Evolutionary conservation across 2,888 invertebrate genomes (phyloP).

Genomic region (Sepiola atlantica): DNA sequence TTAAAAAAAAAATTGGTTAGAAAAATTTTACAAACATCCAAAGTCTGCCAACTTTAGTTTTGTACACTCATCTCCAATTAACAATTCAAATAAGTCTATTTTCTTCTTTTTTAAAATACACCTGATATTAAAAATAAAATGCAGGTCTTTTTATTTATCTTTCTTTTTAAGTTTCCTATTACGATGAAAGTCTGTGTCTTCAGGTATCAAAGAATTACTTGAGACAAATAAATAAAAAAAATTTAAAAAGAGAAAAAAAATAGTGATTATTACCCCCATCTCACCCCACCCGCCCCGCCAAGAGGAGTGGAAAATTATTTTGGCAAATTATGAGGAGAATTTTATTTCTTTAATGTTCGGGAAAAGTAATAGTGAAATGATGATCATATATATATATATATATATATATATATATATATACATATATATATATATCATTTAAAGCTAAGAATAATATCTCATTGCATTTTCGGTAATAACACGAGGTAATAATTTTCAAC

Average conservation of each 20-base stretch:
- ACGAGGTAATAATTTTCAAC: no score
- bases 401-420: no score
- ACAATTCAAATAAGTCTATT: not conserved
- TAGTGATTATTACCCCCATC: not conserved
- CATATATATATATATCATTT: no score
- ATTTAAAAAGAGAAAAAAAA: no score
- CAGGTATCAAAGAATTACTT: not conserved
- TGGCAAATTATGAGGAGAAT: not conserved
- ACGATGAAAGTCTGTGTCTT: not conserved
- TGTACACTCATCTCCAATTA: not conserved
- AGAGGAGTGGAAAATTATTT: not conserved
- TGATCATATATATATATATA: not conserved
- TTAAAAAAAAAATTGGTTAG: no score
- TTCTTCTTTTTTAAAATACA: not conserved
- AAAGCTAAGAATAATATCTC: not conserved
- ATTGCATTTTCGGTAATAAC: not conserved
- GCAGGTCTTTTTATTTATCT: not conserved
- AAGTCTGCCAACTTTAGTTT: no score
- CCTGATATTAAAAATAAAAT: not conserved
- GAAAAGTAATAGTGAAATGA: not conserved
- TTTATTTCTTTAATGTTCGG: not conserved
- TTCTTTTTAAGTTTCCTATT: not conserved
- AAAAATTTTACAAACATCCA: no score
- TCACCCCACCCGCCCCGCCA: no score
- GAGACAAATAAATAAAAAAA: not conserved